Percentiles rank a stretch among this genome's conserved stretches.
These are phyloP conservation scores for Halichoeres trimaculatus DNA, from an alignment of 2,113 vertebrate genomes.

Conservation along the genomic window DNA sequence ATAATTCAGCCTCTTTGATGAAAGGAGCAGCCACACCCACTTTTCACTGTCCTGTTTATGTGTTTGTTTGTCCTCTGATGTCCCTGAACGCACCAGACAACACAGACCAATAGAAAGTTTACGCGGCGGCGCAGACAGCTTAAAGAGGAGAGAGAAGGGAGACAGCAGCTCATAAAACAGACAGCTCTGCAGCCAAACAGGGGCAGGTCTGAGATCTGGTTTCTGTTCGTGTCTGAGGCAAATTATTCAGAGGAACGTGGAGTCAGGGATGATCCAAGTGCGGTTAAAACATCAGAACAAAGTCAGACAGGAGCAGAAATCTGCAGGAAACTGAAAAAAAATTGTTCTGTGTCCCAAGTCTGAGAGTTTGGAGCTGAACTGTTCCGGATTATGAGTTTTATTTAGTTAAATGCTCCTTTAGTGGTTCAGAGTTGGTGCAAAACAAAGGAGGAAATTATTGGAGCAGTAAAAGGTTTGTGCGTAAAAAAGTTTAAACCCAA, in stretches of 20 bases:
- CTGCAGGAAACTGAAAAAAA: too few relatives aligned
- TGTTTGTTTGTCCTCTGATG: conserved; percentile 35
- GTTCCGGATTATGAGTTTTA: too few relatives aligned
- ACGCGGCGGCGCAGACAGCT: conserved; percentile 34
- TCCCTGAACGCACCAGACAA: conserved; percentile 46
- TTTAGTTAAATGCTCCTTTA: too few relatives aligned
- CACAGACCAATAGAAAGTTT: conserved; percentile 55
- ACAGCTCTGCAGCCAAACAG: conserved; percentile 19
- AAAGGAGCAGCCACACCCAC: not conserved
- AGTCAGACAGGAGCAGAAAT: not conserved
- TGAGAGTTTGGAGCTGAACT: too few relatives aligned
- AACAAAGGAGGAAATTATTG: not conserved
- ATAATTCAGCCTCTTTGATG: not conserved
- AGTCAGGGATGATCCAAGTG: not conserved
- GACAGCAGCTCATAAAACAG: conserved; percentile 27
- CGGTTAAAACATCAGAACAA: not conserved
- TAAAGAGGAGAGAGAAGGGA: conserved; percentile 1
- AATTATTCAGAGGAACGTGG: not conserved
- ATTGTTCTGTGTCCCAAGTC: too few relatives aligned
- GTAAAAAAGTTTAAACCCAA: not conserved
- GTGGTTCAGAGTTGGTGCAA: not conserved
- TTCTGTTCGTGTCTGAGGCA: not conserved
- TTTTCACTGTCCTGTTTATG: not conserved
- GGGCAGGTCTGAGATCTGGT: not conserved
- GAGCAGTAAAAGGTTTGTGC: not conserved